Evolutionary conservation across 2,888 invertebrate species (phyloP).

Genomic region (Agrotis puta): DNA sequence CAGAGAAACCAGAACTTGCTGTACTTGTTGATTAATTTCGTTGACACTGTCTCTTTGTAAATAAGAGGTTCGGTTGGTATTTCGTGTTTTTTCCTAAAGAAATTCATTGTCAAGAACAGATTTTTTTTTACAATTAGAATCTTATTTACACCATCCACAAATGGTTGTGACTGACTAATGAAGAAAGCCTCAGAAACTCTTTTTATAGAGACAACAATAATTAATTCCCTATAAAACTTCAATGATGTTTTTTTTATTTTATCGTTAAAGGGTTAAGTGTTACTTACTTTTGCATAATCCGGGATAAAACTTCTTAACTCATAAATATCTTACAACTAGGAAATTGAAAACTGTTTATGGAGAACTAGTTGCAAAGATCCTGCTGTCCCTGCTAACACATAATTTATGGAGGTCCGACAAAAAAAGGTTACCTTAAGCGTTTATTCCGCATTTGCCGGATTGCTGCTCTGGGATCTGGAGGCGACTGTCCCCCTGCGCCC

Average conservation of each 20-base stretch:
- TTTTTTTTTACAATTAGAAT: too few relatives aligned
- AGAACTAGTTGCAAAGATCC: background rate
- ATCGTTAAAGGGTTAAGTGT: background rate
- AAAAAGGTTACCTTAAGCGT: too few relatives aligned
- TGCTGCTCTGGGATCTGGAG: too few relatives aligned
- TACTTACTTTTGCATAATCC: background rate
- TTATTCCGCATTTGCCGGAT: too few relatives aligned
- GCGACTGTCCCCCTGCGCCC: too few relatives aligned
- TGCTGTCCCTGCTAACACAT: background rate
- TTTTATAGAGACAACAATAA: conserved; percentile 27
- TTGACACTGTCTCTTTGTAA: conserved; percentile 21
- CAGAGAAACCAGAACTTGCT: conserved; percentile 50
- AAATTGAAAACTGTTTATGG: background rate
- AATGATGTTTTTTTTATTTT: background rate
- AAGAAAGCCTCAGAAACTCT: conserved; percentile 2
- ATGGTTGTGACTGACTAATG: background rate
- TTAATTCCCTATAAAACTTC: conserved; percentile 5
- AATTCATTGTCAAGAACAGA: conserved; percentile 15
- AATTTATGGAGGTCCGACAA: too few relatives aligned
- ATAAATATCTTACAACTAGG: background rate
- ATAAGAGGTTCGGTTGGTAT: background rate
- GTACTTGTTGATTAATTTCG: conserved; percentile 32
- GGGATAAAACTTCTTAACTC: background rate
- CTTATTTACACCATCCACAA: background rate
- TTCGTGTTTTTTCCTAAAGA: conserved; percentile 4